Conservation (phyloP, 2,888 invertebrate species). For the Sthenelais limicola region DNA sequence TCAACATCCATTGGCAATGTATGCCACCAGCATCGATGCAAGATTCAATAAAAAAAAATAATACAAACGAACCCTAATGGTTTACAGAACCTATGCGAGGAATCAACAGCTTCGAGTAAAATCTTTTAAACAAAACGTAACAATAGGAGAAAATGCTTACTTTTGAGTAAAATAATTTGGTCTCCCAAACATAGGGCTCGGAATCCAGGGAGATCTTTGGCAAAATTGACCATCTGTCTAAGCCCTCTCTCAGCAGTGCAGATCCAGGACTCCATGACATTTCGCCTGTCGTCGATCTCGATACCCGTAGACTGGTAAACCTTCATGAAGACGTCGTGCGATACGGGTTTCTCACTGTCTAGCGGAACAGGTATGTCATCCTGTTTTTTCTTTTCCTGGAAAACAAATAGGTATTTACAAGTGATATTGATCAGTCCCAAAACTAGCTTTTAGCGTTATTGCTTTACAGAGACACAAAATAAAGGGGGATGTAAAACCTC, state of each 20-base stretch:
- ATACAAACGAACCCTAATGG: too few species aligned
- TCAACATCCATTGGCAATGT: too few species aligned
- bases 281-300: conserved; percentile 6
- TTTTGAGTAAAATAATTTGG: conserved; percentile 33
- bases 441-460: too few species aligned
- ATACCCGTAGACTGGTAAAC: background rate
- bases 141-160: conserved; percentile 29
- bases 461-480: too few species aligned
- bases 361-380: background rate
- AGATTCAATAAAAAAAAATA: too few species aligned
- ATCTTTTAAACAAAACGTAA: too few species aligned
- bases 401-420: too few species aligned
- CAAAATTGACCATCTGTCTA: conserved; percentile 34
- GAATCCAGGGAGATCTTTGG: conserved; percentile 41
- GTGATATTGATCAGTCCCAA: too few species aligned
- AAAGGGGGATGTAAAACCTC: too few species aligned
- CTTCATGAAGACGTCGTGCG: background rate
- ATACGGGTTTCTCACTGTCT: background rate
- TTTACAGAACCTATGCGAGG: too few species aligned
- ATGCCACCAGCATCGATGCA: too few species aligned
- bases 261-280: conserved; percentile 21
- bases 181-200: conserved; percentile 20
- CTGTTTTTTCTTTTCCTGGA: conserved; percentile 6
- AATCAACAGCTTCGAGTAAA: too few species aligned
- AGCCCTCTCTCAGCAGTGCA: conserved; percentile 12